phyloP scores from a whole-genome alignment of 2,113 vertebrate genomes.

The Leuciscus idus region DNA sequence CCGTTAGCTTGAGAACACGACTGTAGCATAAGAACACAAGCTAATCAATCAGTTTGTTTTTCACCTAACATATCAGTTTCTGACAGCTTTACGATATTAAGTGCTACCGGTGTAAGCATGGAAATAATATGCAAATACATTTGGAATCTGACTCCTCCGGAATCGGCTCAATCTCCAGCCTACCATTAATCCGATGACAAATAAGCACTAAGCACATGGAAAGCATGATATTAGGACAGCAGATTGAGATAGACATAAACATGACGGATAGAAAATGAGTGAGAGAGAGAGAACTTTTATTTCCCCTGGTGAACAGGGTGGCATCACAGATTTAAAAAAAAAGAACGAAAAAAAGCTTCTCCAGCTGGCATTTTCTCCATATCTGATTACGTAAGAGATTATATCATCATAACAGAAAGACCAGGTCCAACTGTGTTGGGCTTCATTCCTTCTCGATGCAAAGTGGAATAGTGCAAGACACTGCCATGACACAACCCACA shows the following conservation, averaged over 20 bases:
- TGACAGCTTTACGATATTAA: neutral
- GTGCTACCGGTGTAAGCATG: neutral
- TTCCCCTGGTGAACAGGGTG: neutral
- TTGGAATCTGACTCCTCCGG: neutral
- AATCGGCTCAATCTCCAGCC: neutral
- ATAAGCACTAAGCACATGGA: constrained; percentile 21
- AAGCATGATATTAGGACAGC: neutral
- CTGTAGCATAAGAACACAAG: neutral
- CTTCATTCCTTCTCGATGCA: constrained; percentile 41
- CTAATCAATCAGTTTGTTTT: neutral
- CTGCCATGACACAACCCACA: neutral
- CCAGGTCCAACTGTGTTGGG: neutral
- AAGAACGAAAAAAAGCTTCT: constrained; percentile 57
- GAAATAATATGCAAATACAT: constrained; percentile 8
- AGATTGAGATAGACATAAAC: constrained; percentile 11
- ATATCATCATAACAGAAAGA: constrained; percentile 51
- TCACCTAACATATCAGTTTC: neutral
- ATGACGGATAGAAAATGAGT: constrained; percentile 9
- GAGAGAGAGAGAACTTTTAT: constrained; percentile 22
- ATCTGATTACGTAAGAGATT: constrained; percentile 71
- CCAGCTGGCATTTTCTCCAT: constrained; percentile 68
- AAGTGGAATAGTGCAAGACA: constrained; percentile 17
- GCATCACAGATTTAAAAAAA: constrained; percentile 64
- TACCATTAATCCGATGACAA: constrained; percentile 32
- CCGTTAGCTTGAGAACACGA: neutral